Conservation (phyloP, 2,888 invertebrate species). For the Drosophila paramelanica region DNA sequence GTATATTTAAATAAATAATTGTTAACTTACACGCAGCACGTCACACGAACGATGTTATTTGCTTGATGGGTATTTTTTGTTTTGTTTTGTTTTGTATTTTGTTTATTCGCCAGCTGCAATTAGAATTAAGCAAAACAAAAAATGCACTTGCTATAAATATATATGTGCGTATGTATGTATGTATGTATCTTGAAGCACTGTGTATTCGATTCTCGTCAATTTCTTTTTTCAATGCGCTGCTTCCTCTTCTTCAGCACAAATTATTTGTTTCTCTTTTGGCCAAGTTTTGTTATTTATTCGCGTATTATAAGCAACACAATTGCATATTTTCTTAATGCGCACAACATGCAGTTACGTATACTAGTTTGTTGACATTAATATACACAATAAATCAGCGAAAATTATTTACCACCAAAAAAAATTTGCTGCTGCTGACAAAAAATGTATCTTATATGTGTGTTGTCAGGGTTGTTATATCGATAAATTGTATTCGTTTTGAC, state of each 20-base stretch:
- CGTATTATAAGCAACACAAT: not conserved
- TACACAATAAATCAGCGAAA: slow-evolving; percentile 50
- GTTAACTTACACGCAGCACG: slow-evolving; percentile 48
- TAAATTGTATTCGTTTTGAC: slow-evolving; percentile 13
- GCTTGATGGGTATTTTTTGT: slow-evolving; percentile 24
- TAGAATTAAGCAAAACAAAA: slow-evolving; percentile 39
- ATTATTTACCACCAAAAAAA: slow-evolving; percentile 66
- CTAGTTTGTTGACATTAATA: slow-evolving; percentile 40
- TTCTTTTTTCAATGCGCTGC: slow-evolving; percentile 48
- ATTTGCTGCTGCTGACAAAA: slow-evolving; percentile 67
- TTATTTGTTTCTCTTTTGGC: slow-evolving; percentile 14
- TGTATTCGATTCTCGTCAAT: slow-evolving; percentile 43
- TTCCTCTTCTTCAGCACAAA: slow-evolving; percentile 50
- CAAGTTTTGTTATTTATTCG: slow-evolving; percentile 1
- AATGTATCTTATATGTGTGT: slow-evolving; percentile 60
- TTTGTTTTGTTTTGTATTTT: slow-evolving; percentile 5
- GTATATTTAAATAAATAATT: slow-evolving; percentile 46
- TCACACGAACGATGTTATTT: slow-evolving; percentile 18
- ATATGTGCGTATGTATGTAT: not conserved
- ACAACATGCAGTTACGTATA: slow-evolving; percentile 9
- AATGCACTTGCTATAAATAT: slow-evolving; percentile 46
- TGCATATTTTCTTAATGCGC: slow-evolving; percentile 2
- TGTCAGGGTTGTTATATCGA: slow-evolving; percentile 44
- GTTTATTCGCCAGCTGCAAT: slow-evolving; percentile 47
- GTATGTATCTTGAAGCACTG: slow-evolving; percentile 30